phyloP scores from a whole-genome alignment of 2,113 vertebrate species.

The Crocuta crocuta region DNA sequence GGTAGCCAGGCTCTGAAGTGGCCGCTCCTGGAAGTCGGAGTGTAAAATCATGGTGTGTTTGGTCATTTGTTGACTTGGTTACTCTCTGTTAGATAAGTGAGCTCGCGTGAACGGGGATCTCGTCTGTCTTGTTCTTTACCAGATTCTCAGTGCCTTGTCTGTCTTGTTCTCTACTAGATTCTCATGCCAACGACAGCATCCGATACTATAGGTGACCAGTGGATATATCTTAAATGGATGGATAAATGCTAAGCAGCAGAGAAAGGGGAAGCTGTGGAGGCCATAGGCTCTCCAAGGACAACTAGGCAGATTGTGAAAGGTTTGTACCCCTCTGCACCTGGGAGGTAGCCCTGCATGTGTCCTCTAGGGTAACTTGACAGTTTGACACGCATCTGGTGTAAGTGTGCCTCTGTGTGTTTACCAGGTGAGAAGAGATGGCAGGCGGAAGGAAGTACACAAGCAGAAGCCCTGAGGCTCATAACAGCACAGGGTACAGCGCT shows the following conservation, averaged over 20 bases:
- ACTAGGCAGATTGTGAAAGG: not conserved
- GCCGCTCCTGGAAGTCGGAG: not conserved
- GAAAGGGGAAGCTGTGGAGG: not conserved
- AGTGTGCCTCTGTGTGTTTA: not conserved
- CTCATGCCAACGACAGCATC: not conserved
- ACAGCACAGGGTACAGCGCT: not conserved
- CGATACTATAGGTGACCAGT: not conserved
- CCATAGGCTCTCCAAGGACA: not conserved
- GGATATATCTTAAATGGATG: not conserved
- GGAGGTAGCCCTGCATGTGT: not conserved
- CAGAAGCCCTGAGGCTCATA: not conserved
- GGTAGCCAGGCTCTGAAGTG: not conserved
- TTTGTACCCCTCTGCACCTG: not conserved
- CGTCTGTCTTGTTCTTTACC: not conserved
- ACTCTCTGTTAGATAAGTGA: not conserved
- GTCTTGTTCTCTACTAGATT: not conserved
- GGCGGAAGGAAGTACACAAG: not conserved
- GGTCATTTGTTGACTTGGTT: not conserved
- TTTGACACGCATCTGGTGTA: not conserved
- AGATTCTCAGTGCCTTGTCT: not conserved
- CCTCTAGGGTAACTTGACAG: not conserved
- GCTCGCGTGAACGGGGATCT: not conserved
- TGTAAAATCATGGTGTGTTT: not conserved
- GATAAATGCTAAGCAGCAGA: not conserved
- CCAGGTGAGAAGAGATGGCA: not conserved